Conservation (phyloP, 2,113 vertebrate genomes). For the Nansenia antarctica region DNA sequence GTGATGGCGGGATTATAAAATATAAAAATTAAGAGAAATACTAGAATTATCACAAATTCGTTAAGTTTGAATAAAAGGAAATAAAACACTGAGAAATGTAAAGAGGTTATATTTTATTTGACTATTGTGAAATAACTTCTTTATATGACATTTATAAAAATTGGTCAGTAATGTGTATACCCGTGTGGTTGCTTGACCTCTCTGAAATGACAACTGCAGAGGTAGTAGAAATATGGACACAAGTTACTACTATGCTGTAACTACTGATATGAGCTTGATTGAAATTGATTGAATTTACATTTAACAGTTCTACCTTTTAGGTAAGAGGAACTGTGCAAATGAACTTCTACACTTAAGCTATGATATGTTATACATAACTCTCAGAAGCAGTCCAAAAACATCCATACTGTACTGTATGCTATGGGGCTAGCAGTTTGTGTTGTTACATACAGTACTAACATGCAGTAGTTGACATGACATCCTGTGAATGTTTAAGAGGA, state of each 20-base stretch:
- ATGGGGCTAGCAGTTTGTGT: no score
- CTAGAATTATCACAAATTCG: no score
- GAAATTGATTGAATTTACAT: neutral
- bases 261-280: constrained; percentile 30
- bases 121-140: constrained; percentile 36
- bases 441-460: neutral
- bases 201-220: constrained; percentile 44
- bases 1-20: no score
- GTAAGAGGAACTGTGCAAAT: no score
- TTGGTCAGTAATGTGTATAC: constrained; percentile 31
- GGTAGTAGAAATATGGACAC: constrained; percentile 58
- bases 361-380: neutral
- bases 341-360: no score
- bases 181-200: constrained; percentile 37
- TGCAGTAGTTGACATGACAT: neutral
- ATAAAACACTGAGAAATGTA: neutral
- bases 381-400: neutral
- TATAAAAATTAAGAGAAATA: no score
- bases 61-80: no score
- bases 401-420: no score
- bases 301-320: neutral
- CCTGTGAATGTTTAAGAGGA: neutral
- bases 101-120: constrained; percentile 38
- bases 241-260: constrained; percentile 9
- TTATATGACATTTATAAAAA: constrained; percentile 46